Base-by-base conservation (phyloP, 2,113 vertebrate genomes). In the Stomatorhinus ivindoensis region DNA sequence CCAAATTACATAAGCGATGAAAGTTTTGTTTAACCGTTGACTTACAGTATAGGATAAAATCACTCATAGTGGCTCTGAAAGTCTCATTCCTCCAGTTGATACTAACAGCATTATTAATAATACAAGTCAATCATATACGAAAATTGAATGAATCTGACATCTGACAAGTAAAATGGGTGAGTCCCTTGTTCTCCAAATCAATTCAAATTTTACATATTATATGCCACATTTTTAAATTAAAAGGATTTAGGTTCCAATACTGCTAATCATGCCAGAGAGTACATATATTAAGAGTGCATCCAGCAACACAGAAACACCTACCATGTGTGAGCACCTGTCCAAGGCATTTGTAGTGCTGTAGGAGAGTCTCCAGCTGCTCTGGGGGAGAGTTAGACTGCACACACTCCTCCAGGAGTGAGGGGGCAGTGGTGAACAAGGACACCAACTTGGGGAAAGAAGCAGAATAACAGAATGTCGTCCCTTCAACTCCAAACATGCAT, bases 381-480 rank as follows among this genome's bases (percentile, higher is more conserved):
- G 90, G 93, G 91, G 95, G 92, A 1, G 94, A 93, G 39, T 93
- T 92, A 0, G 92, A 94, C 91, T 93, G 93, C 1, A 95, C 89
- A 82, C 94, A 95, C 90, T 95, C 93, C 91, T 95, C 94, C 91
- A 95, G 90, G 27, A 93, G 93, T 1, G 92, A 92, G 0, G 95
- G 95, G 87, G 92, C 92, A 0, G 92, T 90, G 0, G 89, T 91
- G 76, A 95, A 93, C 93, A 94, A 90, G 85, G 93, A 92, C 0
- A 93, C 94, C 15, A 92, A 94, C 95, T 95, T 39, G 53, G 1
- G 69, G 35, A 91, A 35, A 85, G 5, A 82, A 35, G 39, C 21
- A 39, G 35, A 44, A 82, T 19, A 44, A 44, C 0, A 24, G 5
- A 21, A 5, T 0, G 42, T 8, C 3, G 42, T 17, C 76, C n/a